Evolutionary conservation across 2,113 vertebrate genomes (phyloP).

Genomic region (Coryphaenoides rupestris): DNA sequence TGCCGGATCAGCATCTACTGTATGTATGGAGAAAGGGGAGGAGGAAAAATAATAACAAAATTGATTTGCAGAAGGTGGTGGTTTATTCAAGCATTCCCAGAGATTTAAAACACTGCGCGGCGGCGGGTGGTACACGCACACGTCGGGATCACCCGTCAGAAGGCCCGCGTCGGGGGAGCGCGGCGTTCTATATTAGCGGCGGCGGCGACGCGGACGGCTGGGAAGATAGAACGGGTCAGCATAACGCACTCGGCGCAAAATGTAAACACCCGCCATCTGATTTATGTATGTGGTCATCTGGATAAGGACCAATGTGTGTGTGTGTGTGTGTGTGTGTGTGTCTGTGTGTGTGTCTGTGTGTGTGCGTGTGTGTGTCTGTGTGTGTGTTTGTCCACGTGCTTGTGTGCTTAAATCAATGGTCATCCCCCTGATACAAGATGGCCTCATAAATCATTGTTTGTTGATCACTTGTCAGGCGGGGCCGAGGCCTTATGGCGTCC

Average conservation of each 20-base stretch:
- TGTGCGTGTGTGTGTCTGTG: slow-evolving; percentile 12
- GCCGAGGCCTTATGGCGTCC: slow-evolving; percentile 57
- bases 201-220: slow-evolving; percentile 18
- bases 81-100: slow-evolving; percentile 38
- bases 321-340: slow-evolving; percentile 38
- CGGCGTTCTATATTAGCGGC: slow-evolving; percentile 48
- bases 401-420: slow-evolving; percentile 78
- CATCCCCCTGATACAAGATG: slow-evolving; percentile 76
- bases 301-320: slow-evolving; percentile 34
- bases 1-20: slow-evolving; percentile 55
- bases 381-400: slow-evolving; percentile 15
- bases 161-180: slow-evolving; percentile 34
- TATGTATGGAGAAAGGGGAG: background rate
- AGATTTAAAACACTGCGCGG: slow-evolving; percentile 35
- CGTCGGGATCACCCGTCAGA: slow-evolving; percentile 40
- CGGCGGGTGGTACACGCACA: slow-evolving; percentile 30
- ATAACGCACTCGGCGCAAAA: slow-evolving; percentile 46
- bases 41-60: slow-evolving; percentile 26
- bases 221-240: slow-evolving; percentile 56
- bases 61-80: slow-evolving; percentile 46
- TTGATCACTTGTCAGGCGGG: slow-evolving; percentile 67
- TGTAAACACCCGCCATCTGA: slow-evolving; percentile 43
- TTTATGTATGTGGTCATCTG: slow-evolving; percentile 56
- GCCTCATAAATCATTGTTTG: slow-evolving; percentile 85
- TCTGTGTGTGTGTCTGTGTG: slow-evolving; percentile 5